These are phyloP conservation scores for Popillia japonica DNA, from an alignment of 1,140 invertebrate genomes.

Conservation along the genomic window DNA sequence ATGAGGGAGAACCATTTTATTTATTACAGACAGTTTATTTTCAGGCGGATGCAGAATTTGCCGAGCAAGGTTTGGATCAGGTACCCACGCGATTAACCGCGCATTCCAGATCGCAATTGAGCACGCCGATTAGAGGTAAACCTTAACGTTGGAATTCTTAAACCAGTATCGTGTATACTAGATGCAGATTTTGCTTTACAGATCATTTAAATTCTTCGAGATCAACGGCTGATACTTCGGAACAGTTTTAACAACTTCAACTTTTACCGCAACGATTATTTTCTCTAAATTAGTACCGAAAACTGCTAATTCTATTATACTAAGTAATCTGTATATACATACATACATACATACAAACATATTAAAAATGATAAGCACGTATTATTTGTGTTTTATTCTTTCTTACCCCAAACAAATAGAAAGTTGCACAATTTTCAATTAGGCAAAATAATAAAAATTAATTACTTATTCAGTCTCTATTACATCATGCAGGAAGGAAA, in stretches of 20 bases:
- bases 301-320: neutral
- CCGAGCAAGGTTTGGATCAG: slow-evolving; percentile 57
- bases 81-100: slow-evolving; percentile 57
- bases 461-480: too few species aligned
- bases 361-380: neutral
- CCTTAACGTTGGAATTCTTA: neutral
- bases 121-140: slow-evolving; percentile 54
- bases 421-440: too few species aligned
- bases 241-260: slow-evolving; percentile 38
- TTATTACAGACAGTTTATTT: slow-evolving; percentile 13
- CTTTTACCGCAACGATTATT: slow-evolving; percentile 5
- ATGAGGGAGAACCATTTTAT: neutral
- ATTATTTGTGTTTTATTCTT: neutral
- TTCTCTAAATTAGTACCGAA: neutral
- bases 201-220: slow-evolving; percentile 37
- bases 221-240: slow-evolving; percentile 18
- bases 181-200: neutral
- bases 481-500: too few species aligned
- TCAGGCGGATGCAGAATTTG: slow-evolving; percentile 43
- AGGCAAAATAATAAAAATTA: too few species aligned
- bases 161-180: neutral
- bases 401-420: too few species aligned
- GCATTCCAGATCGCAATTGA: slow-evolving; percentile 50
- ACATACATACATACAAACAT: neutral
- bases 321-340: neutral